Conservation (phyloP, 2,888 invertebrate genomes). For the Flexamia atlantica region DNA sequence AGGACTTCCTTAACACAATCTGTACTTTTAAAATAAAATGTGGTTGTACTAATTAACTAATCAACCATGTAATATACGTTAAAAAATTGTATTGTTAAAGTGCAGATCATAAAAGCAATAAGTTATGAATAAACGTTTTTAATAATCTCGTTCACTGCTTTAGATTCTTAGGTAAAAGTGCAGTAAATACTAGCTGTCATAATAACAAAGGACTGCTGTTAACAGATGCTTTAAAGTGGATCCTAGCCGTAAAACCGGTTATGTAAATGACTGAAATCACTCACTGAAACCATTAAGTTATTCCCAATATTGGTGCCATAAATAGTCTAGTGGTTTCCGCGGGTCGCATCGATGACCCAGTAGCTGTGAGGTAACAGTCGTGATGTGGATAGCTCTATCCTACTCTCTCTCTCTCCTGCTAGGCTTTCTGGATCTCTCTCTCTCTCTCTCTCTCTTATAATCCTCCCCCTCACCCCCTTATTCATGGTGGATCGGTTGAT, state of each 20-base stretch:
- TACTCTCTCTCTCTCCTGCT: not conserved
- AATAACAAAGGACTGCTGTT: too few species aligned
- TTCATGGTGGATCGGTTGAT: not conserved
- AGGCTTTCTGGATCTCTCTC: not conserved
- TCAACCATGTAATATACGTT: too few species aligned
- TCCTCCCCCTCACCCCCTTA: not conserved
- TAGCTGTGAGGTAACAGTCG: slow-evolving; percentile 25
- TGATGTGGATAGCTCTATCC: slow-evolving; percentile 1
- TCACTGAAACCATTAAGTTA: not conserved
- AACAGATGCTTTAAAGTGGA: too few species aligned
- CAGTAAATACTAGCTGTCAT: too few species aligned
- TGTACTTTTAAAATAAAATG: too few species aligned
- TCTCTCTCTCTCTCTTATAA: not conserved
- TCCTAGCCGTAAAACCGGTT: not conserved
- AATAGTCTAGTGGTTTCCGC: slow-evolving; percentile 11
- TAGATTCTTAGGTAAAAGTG: too few species aligned
- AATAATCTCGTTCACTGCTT: too few species aligned
- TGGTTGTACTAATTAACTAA: too few species aligned
- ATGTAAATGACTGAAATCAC: not conserved
- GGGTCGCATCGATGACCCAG: not conserved
- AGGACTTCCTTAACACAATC: too few species aligned
- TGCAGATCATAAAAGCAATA: too few species aligned
- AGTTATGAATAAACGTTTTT: too few species aligned
- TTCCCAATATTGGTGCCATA: not conserved
- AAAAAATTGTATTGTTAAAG: too few species aligned